Conservation (phyloP, 2,113 vertebrate genomes). For the rabbit (Oryctolagus cuniculus) region mOryCun1.1 NC_091435.1:43793501-43794000, state of each 20-base stretch:
- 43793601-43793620: not conserved
- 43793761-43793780: conserved; percentile 46
- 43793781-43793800: conserved; percentile 25
- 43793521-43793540: conserved; percentile 28
- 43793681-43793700: not conserved
- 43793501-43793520: conserved; percentile 54
- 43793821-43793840: not conserved
- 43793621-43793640: not conserved
- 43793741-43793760: not conserved
- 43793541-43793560: conserved; percentile 33
- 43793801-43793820: not conserved
- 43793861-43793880: conserved; percentile 58
- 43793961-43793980: conserved; percentile 21
- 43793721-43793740: not conserved
- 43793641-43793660: not conserved
- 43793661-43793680: not conserved
- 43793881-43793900: not conserved
- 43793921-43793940: not conserved
- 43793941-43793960: not conserved
- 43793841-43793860: conserved; percentile 33
- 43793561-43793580: conserved; percentile 13
- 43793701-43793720: not conserved
- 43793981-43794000: not conserved
- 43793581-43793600: not conserved
- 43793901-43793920: not conserved